Evolutionary conservation across 2,888 invertebrate species (phyloP), one percentile per base, ranked within the genome.

Genomic region (Melanargia galathea): DNA sequence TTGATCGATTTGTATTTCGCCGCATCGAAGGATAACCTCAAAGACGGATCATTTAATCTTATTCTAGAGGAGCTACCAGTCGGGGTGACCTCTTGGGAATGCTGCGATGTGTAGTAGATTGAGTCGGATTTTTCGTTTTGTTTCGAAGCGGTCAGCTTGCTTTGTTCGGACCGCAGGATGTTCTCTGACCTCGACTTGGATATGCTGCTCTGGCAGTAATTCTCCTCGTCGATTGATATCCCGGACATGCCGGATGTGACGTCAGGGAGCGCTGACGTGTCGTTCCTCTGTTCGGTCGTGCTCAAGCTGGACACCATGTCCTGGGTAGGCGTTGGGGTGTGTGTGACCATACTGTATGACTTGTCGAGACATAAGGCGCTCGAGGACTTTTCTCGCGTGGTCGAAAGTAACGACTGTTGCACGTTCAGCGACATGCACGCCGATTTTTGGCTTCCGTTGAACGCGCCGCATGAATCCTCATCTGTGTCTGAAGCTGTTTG

Each of bases 291-390:
- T 70, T 92, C 92, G 0, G 92, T 91, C 0, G 90, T 92, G 69
- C 91, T 92, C 26, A 92, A 85, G 61, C 92, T 92, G 1, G 92
- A 92, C 24, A 92, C 92, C 92, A 92, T 92, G 75, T 92, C 92
- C 66, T 92, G 92, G 0, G 92, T 92, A 3, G 92, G 91, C 0
- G 92, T 92, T 1, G 92, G 92, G 0, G 92, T 92, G 73, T 92
- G 91, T 24, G 92, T 92, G 74, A 89, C 81, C 68, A 89, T 72
- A 65, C 89, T 86, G 68, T 84, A 86, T 2, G 92, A 92, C 65
- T 92, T 92, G 77, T 92, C 92, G 43, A 92, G 84, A 69, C 90
- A 91, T 7, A 92, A 76, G 0, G 91, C 91, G 67, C 90, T 91
- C 24, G 92, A 91, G 2, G 91, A 91, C 55, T 90, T 90, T 51